Evolutionary conservation across 2,797 vertebrate species (phyloP), one percentile per base, ranked within the genome.

Genomic region (Adelosebastes latens): DNA sequence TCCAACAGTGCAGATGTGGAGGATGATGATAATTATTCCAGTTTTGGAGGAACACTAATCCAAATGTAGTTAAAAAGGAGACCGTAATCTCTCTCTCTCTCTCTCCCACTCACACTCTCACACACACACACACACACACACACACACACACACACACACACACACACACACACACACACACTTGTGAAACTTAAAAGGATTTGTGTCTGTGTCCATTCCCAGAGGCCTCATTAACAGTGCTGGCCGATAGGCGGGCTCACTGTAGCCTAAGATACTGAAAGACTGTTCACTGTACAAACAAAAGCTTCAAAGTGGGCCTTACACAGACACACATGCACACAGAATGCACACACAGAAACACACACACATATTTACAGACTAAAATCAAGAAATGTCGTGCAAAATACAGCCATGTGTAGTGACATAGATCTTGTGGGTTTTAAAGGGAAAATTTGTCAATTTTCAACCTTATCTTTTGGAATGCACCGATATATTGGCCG

Each of bases 141-240:
- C 0, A 11, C 34, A 39, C 36, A 36, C 34, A 5, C 34, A 34
- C 24, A 25, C 24, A 25, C 24, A 25, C 24, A 25, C 22, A 53
- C 58, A 16, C 58, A 56, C 49, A 60, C 6, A 61, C 72, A 80
- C 49, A 61, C 58, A 66, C 29, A 72, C 53, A 82, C 34, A 73
- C 64, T 69, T 70, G 36, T 83, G 72, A 63, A 68, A 86, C 80
- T 89, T 92, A 86, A 84, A 90, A 90, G 85, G 70, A 69, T 82
- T 72, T 81, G 63, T 81, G 80, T 86, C 70, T 55, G 39, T 75
- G 74, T 91, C 84, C 75, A 83, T 92, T 94, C 94, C 93, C 93
- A 92, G 87, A 89, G 93, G 95, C 89, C 94, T 95, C 93, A 94
- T 95, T 95, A 94, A 90, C 88, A 87, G 89, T 73, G 87, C 82